phyloP scores from a whole-genome alignment of 1,140 invertebrate species.

The Drosophila kikkawai region DNA sequence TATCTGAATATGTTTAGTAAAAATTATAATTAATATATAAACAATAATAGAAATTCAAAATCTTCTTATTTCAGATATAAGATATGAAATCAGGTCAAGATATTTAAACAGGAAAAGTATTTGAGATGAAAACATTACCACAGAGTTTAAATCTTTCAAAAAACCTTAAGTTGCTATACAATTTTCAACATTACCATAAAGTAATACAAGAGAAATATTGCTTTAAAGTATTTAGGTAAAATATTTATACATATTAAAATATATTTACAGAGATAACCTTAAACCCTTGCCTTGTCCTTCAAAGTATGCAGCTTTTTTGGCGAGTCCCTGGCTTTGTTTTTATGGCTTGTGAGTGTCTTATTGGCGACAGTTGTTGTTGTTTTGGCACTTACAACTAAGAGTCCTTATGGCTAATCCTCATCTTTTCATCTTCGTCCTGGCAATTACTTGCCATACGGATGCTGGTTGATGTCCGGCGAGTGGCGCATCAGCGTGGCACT shows the following conservation, averaged over 20 bases:
- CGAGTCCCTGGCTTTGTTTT: not conserved
- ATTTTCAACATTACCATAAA: not conserved
- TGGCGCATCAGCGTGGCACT: conserved; percentile 79
- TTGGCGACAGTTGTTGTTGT: not conserved
- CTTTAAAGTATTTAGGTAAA: not conserved
- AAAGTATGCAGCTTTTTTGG: conserved; percentile 34
- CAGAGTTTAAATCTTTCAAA: too few relatives aligned
- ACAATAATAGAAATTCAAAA: not conserved
- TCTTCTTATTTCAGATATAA: not conserved
- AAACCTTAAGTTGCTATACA: not conserved
- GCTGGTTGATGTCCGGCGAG: conserved; percentile 77
- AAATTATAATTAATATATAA: not conserved
- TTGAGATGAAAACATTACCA: not conserved
- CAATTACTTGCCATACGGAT: conserved; percentile 81
- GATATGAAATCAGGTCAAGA: too few relatives aligned
- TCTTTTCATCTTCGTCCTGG: not conserved
- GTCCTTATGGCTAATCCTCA: conserved; percentile 48
- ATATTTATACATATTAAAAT: not conserved
- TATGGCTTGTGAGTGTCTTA: conserved; percentile 7
- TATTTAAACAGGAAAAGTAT: not conserved
- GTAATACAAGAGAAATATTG: not conserved
- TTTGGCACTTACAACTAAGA: conserved; percentile 52
- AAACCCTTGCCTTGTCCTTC: not conserved
- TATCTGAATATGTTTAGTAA: not conserved
- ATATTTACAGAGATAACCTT: not conserved